Percentiles rank a stretch among this genome's conserved stretches.
Evolutionary conservation across 2,797 vertebrate genomes (phyloP).

Genomic region (Halcyon badia): DNA sequence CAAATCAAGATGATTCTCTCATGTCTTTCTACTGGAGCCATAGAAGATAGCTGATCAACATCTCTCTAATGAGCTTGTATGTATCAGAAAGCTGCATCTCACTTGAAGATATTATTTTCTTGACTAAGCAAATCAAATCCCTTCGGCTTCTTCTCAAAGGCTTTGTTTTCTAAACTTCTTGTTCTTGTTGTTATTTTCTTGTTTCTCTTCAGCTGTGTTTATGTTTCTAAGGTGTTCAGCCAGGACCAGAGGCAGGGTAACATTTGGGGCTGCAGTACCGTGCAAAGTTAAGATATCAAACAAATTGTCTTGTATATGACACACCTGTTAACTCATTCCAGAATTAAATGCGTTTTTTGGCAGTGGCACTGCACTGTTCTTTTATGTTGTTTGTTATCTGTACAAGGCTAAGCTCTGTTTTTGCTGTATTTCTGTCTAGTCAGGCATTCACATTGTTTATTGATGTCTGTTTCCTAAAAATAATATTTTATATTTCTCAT

Average conservation of each 20-base stretch:
- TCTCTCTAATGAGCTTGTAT: not conserved
- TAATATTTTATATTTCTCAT: not conserved
- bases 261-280: not conserved
- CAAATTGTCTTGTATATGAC: not conserved
- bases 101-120: slow-evolving; percentile 10
- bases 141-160: slow-evolving; percentile 4
- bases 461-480: not conserved
- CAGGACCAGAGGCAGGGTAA: not conserved
- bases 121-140: slow-evolving; percentile 5
- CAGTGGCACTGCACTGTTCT: not conserved
- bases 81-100: not conserved
- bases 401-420: not conserved
- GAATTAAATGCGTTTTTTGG: not conserved
- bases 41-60: not conserved
- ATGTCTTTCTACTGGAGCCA: not conserved
- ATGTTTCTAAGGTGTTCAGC: not conserved
- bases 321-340: not conserved
- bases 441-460: not conserved
- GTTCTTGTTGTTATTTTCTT: not conserved
- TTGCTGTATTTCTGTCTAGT: not conserved
- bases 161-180: not conserved
- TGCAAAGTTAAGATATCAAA: not conserved
- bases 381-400: not conserved
- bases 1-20: not conserved
- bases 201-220: not conserved